These are phyloP conservation scores for Crocidura indochinensis DNA, from an alignment of 2,797 vertebrate species.

Conservation along the genomic window DNA sequence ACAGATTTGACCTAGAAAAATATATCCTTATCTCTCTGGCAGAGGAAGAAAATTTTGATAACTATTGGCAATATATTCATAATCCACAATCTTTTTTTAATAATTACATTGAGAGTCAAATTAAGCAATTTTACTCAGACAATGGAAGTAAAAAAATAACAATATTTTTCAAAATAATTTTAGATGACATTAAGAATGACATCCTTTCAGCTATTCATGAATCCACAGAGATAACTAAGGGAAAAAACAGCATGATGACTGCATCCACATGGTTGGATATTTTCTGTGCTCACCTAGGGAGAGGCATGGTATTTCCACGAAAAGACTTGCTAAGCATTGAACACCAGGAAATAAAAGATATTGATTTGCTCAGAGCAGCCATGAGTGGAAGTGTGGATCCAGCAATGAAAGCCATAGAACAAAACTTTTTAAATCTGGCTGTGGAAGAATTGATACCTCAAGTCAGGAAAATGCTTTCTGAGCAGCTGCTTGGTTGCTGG, in stretches of 20 bases:
- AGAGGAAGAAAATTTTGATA: slow-evolving; percentile 86
- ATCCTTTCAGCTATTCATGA: slow-evolving; percentile 79
- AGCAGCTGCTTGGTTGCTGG: too few species aligned
- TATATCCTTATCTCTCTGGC: slow-evolving; percentile 87
- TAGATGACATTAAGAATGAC: background rate
- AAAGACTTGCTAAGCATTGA: slow-evolving; percentile 79
- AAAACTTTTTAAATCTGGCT: too few species aligned
- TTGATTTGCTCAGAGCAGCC: slow-evolving; percentile 82
- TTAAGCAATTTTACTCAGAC: slow-evolving; percentile 55
- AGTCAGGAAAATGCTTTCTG: too few species aligned
- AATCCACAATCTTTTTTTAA: slow-evolving; percentile 69
- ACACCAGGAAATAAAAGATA: slow-evolving; percentile 85
- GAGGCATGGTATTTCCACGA: slow-evolving; percentile 84
- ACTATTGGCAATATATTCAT: slow-evolving; percentile 82
- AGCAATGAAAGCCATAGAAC: slow-evolving; percentile 53
- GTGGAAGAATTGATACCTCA: too few species aligned
- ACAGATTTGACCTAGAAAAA: slow-evolving; percentile 84
- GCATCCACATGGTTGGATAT: slow-evolving; percentile 78
- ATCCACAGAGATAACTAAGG: slow-evolving; percentile 82
- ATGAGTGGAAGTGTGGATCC: slow-evolving; percentile 68
- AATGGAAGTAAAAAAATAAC: slow-evolving; percentile 11
- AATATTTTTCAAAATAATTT: slow-evolving; percentile 76
- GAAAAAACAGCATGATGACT: slow-evolving; percentile 70
- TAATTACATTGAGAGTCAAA: slow-evolving; percentile 75
- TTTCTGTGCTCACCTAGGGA: slow-evolving; percentile 83